phyloP scores from a whole-genome alignment of 2,113 vertebrate species.

The Leuciscus idus region DNA sequence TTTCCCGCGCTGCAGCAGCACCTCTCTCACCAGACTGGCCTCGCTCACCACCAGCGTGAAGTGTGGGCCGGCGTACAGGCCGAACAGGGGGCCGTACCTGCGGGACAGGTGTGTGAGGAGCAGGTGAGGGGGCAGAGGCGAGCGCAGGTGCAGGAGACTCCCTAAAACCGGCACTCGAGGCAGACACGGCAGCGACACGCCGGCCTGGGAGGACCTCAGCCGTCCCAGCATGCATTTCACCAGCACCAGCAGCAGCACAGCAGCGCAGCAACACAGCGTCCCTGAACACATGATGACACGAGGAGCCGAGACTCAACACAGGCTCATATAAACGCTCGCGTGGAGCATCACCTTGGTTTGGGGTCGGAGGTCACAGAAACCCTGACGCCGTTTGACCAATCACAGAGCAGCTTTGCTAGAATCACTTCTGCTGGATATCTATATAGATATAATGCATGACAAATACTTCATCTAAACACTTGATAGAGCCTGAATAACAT shows the following conservation, averaged over 20 bases:
- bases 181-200: conserved; percentile 66
- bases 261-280: not conserved
- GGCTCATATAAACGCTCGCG: too few species aligned
- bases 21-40: conserved; percentile 70
- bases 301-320: too few species aligned
- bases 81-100: conserved; percentile 68
- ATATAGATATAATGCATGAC: not conserved
- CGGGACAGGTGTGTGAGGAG: conserved; percentile 66
- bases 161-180: conserved; percentile 72
- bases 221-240: conserved; percentile 32
- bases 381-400: not conserved
- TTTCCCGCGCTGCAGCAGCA: conserved; percentile 71
- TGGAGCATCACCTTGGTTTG: conserved; percentile 29
- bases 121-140: conserved; percentile 68
- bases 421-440: not conserved
- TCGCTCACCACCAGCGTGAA: conserved; percentile 73
- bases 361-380: conserved; percentile 33
- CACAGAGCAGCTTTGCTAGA: not conserved
- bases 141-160: conserved; percentile 74
- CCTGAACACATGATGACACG: not conserved
- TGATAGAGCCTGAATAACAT: not conserved
- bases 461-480: not conserved
- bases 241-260: not conserved
- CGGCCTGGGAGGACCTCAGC: too few species aligned
- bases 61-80: conserved; percentile 72